Conservation (phyloP, 1,140 invertebrate species). For the Branchinecta lynchi region DNA sequence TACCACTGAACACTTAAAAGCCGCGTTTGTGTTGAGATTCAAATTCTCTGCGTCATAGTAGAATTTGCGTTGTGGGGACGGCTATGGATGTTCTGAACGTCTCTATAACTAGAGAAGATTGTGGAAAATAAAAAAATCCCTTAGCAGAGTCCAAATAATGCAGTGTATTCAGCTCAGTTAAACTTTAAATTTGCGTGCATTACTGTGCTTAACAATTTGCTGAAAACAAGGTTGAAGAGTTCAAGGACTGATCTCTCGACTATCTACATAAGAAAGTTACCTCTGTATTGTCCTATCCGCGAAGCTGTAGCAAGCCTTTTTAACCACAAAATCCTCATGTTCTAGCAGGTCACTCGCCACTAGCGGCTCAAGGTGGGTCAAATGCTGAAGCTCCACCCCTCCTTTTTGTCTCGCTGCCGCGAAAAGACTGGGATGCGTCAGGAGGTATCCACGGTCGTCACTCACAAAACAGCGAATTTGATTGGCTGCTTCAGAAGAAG, state of each 20-base stretch:
- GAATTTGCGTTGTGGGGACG: no score
- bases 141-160: no score
- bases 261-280: constrained; percentile 27
- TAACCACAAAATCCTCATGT: constrained; percentile 62
- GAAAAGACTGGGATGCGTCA: constrained; percentile 67
- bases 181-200: no score
- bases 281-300: constrained; percentile 56
- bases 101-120: no score
- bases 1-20: no score
- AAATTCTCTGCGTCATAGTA: no score
- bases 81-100: no score
- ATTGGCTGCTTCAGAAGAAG: not conserved
- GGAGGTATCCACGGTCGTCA: constrained; percentile 73
- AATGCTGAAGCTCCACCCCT: constrained; percentile 54
- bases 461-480: constrained; percentile 71
- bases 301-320: constrained; percentile 61
- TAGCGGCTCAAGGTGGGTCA: constrained; percentile 66
- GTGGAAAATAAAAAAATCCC: no score
- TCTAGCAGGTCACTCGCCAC: constrained; percentile 74
- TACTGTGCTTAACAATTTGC: no score
- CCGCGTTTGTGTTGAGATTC: no score
- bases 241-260: not conserved
- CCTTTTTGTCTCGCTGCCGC: constrained; percentile 42
- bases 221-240: no score
- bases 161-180: no score